Evolutionary conservation across 92 coral and sea anemone species (phyloP).

Genomic region (Palythoa grandis): DNA sequence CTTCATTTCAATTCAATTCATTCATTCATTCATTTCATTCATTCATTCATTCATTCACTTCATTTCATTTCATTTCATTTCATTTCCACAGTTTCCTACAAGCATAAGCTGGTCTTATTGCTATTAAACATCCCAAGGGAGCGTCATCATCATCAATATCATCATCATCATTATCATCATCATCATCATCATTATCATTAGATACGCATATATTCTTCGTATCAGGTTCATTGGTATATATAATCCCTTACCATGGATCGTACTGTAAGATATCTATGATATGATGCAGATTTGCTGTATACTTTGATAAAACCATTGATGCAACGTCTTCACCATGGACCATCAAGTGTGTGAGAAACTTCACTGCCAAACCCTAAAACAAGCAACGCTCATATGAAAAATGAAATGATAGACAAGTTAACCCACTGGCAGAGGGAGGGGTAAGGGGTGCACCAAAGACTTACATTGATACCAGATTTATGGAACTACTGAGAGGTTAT

Average conservation of each 20-base stretch:
- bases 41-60: too few species aligned
- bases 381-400: background rate
- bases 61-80: too few species aligned
- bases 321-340: background rate
- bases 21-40: too few species aligned
- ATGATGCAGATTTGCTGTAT: background rate
- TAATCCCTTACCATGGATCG: slow-evolving; percentile 15
- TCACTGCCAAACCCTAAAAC: slow-evolving; percentile 22
- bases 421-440: too few species aligned
- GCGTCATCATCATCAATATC: background rate
- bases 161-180: background rate
- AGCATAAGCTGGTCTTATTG: background rate
- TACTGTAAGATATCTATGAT: slow-evolving; percentile 12
- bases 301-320: background rate
- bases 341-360: slow-evolving; percentile 14
- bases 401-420: background rate
- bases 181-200: too few species aligned
- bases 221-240: too few species aligned
- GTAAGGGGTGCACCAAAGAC: too few species aligned
- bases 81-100: too few species aligned
- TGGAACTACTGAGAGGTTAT: too few species aligned
- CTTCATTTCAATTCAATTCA: too few species aligned
- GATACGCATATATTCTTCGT: too few species aligned
- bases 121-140: background rate
- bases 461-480: too few species aligned